Conservation (phyloP, 1,140 invertebrate genomes). For the Drosophila repleta region DNA sequence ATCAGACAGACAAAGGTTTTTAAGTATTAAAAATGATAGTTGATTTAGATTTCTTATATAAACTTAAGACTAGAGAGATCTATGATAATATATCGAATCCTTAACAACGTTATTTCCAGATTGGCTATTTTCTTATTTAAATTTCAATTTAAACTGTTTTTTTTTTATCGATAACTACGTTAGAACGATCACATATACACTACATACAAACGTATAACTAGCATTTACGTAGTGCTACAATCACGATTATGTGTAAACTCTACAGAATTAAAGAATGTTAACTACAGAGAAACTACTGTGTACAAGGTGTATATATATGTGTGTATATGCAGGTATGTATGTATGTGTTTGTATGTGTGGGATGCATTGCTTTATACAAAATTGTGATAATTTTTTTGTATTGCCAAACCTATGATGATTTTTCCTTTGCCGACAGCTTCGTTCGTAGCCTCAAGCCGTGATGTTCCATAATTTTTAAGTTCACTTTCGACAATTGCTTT, state of each 20-base stretch:
- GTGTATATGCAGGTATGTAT: slow-evolving; percentile 22
- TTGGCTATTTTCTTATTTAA: not conserved
- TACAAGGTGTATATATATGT: slow-evolving; percentile 21
- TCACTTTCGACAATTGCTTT: slow-evolving; percentile 80
- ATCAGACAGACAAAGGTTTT: not conserved
- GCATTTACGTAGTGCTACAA: slow-evolving; percentile 27
- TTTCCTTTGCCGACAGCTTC: slow-evolving; percentile 76
- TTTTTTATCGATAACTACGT: not conserved
- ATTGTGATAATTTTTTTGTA: slow-evolving; percentile 62
- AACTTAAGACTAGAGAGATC: no score
- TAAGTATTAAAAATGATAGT: no score
- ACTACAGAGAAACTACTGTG: slow-evolving; percentile 9
- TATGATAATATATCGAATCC: no score
- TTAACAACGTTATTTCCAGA: no score
- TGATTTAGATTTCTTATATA: no score
- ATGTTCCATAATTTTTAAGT: slow-evolving; percentile 65
- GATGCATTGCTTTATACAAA: slow-evolving; percentile 68
- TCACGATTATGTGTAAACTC: slow-evolving; percentile 18
- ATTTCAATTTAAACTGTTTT: not conserved
- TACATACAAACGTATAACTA: not conserved
- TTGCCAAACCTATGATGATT: slow-evolving; percentile 84
- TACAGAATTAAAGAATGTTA: slow-evolving; percentile 22
- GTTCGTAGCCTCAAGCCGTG: slow-evolving; percentile 50
- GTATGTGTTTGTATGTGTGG: slow-evolving; percentile 33
- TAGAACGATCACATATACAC: slow-evolving; percentile 15